Conservation (phyloP, 1,140 invertebrate species). For the Drosophila kohkoa region DNA sequence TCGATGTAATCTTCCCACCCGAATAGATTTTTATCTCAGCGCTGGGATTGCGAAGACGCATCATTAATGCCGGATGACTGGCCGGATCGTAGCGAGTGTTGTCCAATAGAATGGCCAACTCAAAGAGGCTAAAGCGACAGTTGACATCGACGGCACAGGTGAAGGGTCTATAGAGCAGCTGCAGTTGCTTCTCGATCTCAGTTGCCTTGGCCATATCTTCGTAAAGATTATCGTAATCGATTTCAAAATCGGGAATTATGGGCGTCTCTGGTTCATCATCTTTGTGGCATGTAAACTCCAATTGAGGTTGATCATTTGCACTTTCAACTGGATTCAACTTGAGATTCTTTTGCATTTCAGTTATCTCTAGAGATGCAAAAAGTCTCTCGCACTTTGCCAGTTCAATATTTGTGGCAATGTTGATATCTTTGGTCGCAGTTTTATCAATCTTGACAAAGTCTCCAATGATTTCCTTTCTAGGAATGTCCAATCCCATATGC, state of each 20-base stretch:
- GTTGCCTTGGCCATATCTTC: constrained; percentile 39
- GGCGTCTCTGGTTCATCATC: not conserved
- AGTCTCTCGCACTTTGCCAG: not conserved
- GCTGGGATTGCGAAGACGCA: constrained; percentile 31
- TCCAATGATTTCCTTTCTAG: constrained; percentile 29
- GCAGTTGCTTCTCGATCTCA: constrained; percentile 50
- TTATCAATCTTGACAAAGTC: constrained; percentile 26
- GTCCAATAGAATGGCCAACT: constrained; percentile 49
- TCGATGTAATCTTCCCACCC: constrained; percentile 44
- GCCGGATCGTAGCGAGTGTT: constrained; percentile 55
- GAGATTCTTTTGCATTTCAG: not conserved
- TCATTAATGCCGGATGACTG: constrained; percentile 44
- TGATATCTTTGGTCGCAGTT: not conserved
- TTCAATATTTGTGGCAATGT: not conserved
- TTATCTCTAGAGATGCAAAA: constrained; percentile 16
- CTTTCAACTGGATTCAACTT: not conserved
- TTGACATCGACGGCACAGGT: constrained; percentile 48
- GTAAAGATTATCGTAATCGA: constrained; percentile 56
- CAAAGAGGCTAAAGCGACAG: constrained; percentile 57
- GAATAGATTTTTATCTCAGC: constrained; percentile 49
- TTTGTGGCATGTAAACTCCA: not conserved
- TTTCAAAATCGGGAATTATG: constrained; percentile 30
- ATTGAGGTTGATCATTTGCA: not conserved
- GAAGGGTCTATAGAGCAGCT: constrained; percentile 64
- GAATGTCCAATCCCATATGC: constrained; percentile 20